phyloP scores from a whole-genome alignment of 2,797 vertebrate species.

The Phaenicophaeus curvirostris region DNA sequence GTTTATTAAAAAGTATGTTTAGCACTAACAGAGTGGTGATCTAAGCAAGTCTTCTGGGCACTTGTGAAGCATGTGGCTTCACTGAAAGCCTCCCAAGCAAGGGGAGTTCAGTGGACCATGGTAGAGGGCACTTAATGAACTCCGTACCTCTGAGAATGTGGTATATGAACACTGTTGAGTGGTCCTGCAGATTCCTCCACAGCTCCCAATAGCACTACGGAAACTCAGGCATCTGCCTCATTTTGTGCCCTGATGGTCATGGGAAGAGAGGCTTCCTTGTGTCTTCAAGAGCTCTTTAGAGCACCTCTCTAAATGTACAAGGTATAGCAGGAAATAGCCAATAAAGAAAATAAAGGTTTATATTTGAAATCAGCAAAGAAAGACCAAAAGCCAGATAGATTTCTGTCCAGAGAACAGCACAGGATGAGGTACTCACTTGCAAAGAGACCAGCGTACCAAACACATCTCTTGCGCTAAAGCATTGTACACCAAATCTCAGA shows the following conservation, averaged over 20 bases:
- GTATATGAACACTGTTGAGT: background rate
- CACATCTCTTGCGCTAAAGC: background rate
- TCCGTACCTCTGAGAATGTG: rapidly evolving
- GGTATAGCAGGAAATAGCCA: background rate
- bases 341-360: background rate
- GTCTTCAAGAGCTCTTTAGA: background rate
- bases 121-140: background rate
- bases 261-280: background rate
- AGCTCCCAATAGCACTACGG: rapidly evolving
- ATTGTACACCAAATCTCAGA: background rate
- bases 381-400: background rate
- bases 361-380: background rate
- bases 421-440: background rate
- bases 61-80: background rate
- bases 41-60: background rate
- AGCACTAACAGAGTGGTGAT: background rate
- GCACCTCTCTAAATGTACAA: background rate
- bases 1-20: background rate
- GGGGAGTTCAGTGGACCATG: rapidly evolving
- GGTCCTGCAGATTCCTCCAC: background rate
- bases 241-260: background rate
- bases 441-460: background rate
- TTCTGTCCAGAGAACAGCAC: background rate
- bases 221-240: background rate
- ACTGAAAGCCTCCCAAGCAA: background rate